Evolutionary conservation across 2,797 vertebrate species (phyloP), one percentile per base, ranked within the genome.

Genomic region (Aratinga solstitialis): DNA sequence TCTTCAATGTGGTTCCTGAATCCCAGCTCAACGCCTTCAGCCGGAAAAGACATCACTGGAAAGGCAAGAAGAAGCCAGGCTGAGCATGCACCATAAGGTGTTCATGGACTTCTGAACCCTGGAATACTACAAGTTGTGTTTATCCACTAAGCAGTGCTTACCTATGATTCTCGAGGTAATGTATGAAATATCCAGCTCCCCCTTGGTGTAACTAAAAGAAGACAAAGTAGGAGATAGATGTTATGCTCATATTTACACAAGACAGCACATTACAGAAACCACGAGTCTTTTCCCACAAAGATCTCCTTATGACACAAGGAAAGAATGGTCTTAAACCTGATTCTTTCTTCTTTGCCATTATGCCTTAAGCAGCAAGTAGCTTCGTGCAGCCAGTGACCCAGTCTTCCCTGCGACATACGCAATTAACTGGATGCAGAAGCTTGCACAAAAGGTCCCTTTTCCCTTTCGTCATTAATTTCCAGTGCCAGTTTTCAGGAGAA

Each of bases 1-100:
- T 99, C 99, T 94, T 99, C 99, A 11, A 99, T 99, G 48, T 99
- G 99, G 97, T 99, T 99, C 98, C 99, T 99, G 97, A 99, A 99
- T 66, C 99, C 99, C 92, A 99, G 98, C 97, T 99, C 99, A 36
- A 99, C 99, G 0, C 97, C 98, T 96, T 99, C 99, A n/a, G 99
- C 98, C 34, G 99, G 99, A 95, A 99, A 99, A 63, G 99, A 99
- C 99, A 99, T 99, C 96, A 99, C 99, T 99, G 36, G 85, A 51
- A 62, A 76, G 1, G 27, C 1, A 76, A 85, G 84, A 69, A 94
- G 90, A 16, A 83, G 88, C 16, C 54, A 54, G 56, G 89, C 7
- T 84, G 76, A 88, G 83, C 0, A 1, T 22, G 69, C 34, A 56
- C 26, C 27, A 9, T 10, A 22, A 50, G 0, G 2, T 4, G 1